These are phyloP conservation scores for Myxocyprinus asiaticus DNA, from an alignment of 2,113 vertebrate species.

Conservation along the genomic window DNA sequence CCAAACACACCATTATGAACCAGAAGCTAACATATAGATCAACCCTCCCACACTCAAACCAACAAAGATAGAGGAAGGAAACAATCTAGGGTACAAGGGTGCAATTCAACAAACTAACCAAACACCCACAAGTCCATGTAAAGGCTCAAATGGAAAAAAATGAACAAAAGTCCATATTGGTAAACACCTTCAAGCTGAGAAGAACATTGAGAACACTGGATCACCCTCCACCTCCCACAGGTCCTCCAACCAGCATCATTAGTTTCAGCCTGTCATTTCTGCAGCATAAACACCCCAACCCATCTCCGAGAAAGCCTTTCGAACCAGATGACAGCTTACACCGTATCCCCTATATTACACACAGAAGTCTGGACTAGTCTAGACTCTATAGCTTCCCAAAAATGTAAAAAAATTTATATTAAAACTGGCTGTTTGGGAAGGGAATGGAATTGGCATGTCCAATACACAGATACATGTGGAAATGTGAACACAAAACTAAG, in stretches of 20 bases:
- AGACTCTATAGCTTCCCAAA: not conserved
- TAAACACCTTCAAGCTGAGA: not conserved
- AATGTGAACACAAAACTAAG: not conserved
- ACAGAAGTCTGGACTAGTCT: not conserved
- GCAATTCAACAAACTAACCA: not conserved
- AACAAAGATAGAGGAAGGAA: not conserved
- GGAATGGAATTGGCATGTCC: not conserved
- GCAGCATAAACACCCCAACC: conserved; percentile 12
- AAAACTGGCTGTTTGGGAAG: not conserved
- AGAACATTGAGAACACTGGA: conserved; percentile 1
- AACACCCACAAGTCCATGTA: too few relatives aligned
- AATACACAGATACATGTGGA: not conserved
- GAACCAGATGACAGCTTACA: not conserved
- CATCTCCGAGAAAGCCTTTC: not conserved
- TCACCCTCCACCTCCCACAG: conserved; percentile 47
- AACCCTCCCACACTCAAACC: not conserved
- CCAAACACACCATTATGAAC: not conserved
- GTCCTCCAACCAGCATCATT: conserved; percentile 39
- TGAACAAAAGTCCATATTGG: conserved; percentile 12
- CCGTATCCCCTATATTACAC: not conserved
- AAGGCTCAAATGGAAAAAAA: too few relatives aligned
- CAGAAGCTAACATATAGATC: too few relatives aligned
- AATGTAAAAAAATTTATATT: not conserved
- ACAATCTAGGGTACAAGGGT: not conserved
- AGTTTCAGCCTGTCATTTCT: conserved; percentile 33